Conservation (phyloP, 2,113 vertebrate species). For the Rhynchomys soricoides region DNA sequence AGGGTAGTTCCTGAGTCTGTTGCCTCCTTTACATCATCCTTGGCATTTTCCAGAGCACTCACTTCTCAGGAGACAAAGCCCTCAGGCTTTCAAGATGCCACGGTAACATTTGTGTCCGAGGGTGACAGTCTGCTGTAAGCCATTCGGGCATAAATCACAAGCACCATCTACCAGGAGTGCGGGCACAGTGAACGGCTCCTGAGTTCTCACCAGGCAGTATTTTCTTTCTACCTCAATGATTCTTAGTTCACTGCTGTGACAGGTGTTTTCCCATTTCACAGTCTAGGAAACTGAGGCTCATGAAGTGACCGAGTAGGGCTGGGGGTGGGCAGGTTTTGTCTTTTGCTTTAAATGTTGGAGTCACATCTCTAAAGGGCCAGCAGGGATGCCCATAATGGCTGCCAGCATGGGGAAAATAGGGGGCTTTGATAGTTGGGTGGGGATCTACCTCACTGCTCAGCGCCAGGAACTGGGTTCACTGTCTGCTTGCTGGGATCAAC, state of each 20-base stretch:
- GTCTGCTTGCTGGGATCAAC: not conserved
- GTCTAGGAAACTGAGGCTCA: not conserved
- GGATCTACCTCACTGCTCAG: not conserved
- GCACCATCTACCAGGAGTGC: not conserved
- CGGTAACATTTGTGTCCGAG: slow-evolving; percentile 61
- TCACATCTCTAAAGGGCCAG: not conserved
- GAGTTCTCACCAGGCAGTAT: not conserved
- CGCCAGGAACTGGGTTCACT: not conserved
- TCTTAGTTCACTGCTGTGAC: not conserved
- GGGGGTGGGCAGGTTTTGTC: not conserved
- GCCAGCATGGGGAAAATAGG: not conserved
- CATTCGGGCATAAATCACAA: not conserved
- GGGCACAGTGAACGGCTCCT: not conserved
- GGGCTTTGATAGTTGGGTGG: not conserved
- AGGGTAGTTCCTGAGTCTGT: not conserved
- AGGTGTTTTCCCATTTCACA: not conserved
- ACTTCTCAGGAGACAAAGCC: slow-evolving; percentile 47
- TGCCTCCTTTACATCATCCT: not conserved
- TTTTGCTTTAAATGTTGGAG: not conserved
- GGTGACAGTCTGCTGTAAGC: slow-evolving; percentile 2
- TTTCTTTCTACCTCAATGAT: not conserved
- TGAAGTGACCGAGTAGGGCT: not conserved
- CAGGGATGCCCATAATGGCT: not conserved
- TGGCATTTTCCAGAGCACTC: slow-evolving; percentile 34
- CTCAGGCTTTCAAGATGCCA: slow-evolving; percentile 11